phyloP scores from a whole-genome alignment of 2,113 vertebrate genomes.

The Platycercus adscitus region DNA sequence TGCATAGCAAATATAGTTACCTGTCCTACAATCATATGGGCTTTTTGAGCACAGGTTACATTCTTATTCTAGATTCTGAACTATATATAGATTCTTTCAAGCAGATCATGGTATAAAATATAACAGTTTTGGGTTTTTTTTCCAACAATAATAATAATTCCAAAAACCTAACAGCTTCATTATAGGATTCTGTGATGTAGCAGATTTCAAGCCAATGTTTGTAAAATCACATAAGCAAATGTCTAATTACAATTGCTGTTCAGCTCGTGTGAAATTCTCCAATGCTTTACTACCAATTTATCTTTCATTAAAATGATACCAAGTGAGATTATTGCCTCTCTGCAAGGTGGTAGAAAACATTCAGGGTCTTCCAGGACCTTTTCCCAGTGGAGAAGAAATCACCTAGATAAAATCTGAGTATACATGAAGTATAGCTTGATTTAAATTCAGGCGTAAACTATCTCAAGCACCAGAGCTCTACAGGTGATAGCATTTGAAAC shows the following conservation, averaged over 20 bases:
- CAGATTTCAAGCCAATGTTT: not conserved
- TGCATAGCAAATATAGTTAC: not conserved
- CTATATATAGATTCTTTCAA: not conserved
- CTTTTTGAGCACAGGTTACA: not conserved
- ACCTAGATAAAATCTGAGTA: not conserved
- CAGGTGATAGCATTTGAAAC: not conserved
- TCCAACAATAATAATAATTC: not conserved
- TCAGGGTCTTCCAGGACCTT: not conserved
- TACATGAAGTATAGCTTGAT: not conserved
- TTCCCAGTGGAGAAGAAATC: not conserved
- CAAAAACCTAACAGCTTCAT: not conserved
- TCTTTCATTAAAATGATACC: not conserved
- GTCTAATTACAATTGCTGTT: not conserved
- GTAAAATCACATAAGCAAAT: not conserved
- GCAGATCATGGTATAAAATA: not conserved
- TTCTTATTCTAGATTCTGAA: not conserved
- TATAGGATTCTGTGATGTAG: not conserved
- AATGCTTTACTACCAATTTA: not conserved
- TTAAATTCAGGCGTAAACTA: not conserved
- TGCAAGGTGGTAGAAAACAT: not conserved
- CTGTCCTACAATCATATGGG: not conserved
- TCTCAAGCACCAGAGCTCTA: not conserved
- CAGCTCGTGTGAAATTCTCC: not conserved
- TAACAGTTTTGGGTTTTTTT: not conserved
- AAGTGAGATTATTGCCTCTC: not conserved